Evolutionary conservation across 2,797 vertebrate genomes (phyloP).

Genomic region (Salarias fasciatus): DNA sequence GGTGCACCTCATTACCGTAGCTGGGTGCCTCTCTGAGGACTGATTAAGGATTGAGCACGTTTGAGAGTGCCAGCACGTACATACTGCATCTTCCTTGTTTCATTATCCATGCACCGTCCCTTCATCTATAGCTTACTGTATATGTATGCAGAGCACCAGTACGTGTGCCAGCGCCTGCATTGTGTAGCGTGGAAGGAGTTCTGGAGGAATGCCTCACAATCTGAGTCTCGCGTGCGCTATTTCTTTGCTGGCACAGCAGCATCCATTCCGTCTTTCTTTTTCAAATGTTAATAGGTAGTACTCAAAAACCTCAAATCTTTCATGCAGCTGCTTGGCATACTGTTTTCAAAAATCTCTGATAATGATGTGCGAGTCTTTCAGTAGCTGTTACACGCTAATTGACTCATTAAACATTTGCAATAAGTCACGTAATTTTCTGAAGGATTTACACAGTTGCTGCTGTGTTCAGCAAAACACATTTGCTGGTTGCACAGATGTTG

Average conservation of each 20-base stretch:
- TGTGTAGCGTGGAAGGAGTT: constrained; percentile 17
- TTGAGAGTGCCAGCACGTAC: constrained; percentile 69
- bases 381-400: not conserved
- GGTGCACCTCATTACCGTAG: constrained; percentile 75
- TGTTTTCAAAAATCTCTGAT: constrained; percentile 13
- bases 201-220: constrained; percentile 17
- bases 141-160: constrained; percentile 41
- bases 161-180: constrained; percentile 16
- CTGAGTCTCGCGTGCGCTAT: constrained; percentile 17
- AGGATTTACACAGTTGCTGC: constrained; percentile 3
- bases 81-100: constrained; percentile 58
- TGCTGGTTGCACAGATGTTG: not conserved
- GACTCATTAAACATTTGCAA: constrained; percentile 13
- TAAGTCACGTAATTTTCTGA: constrained; percentile 11
- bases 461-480: not conserved
- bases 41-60: constrained; percentile 77
- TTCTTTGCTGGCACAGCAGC: constrained; percentile 10
- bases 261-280: constrained; percentile 41
- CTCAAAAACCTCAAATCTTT: constrained; percentile 40
- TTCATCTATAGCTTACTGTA: constrained; percentile 56
- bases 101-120: constrained; percentile 58
- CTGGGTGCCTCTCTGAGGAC: constrained; percentile 70
- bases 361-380: constrained; percentile 40
- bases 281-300: constrained; percentile 48
- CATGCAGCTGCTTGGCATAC: constrained; percentile 27